A percentile compares a stretch with the other conserved stretches of the same genome.
These are phyloP conservation scores for Otis tarda DNA, from an alignment of 2,113 vertebrate genomes.

Conservation along the genomic window DNA sequence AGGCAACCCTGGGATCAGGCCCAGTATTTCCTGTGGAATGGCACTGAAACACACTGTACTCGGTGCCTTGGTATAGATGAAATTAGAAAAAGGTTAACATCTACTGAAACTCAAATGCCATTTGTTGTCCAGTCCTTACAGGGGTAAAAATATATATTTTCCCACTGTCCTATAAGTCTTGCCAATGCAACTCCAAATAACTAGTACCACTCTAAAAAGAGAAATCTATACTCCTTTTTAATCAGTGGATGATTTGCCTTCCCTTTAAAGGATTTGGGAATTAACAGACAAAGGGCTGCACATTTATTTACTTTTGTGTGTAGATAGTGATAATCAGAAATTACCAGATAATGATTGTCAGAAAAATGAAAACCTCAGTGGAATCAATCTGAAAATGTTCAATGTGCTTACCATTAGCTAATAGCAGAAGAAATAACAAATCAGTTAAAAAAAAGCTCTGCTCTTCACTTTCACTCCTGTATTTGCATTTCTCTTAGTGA, in stretches of 20 bases:
- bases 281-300: not conserved
- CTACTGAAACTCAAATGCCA: not conserved
- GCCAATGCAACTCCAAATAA: not conserved
- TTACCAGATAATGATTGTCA: not conserved
- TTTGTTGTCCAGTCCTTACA: not conserved
- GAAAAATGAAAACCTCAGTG: not conserved
- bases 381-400: not conserved
- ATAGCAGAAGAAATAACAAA: not conserved
- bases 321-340: too few relatives aligned
- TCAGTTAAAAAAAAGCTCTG: fast-evolving
- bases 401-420: not conserved
- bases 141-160: not conserved
- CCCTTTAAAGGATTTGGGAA: not conserved
- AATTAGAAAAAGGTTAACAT: not conserved
- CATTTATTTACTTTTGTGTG: not conserved
- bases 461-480: not conserved
- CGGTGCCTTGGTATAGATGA: not conserved
- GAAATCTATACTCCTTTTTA: not conserved
- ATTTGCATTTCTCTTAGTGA: not conserved
- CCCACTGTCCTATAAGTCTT: not conserved
- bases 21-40: not conserved
- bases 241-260: not conserved
- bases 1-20: not conserved
- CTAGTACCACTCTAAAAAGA: not conserved
- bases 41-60: not conserved